Conservation (phyloP, 1,140 invertebrate genomes). For the Atta colombica region DNA sequence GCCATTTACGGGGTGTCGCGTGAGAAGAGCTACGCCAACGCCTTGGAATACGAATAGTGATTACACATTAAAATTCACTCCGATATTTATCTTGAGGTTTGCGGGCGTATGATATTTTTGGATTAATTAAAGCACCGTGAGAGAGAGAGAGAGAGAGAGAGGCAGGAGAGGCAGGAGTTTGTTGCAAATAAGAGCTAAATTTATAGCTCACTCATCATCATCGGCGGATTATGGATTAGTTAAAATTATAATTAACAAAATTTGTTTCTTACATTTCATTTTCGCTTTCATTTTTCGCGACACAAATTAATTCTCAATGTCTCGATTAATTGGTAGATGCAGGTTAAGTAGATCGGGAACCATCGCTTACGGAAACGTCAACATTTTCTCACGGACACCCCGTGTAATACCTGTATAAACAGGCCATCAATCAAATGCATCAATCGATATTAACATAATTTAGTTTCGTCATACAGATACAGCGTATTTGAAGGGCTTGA, state of each 20-base stretch:
- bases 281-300: background rate
- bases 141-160: too few species aligned
- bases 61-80: background rate
- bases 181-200: background rate
- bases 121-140: background rate
- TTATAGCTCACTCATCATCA: slow-evolving; percentile 5
- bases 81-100: background rate
- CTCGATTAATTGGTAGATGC: slow-evolving; percentile 23
- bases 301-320: too few species aligned
- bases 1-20: slow-evolving; percentile 19
- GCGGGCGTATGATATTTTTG: background rate
- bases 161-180: background rate
- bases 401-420: slow-evolving; percentile 45
- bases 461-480: background rate
- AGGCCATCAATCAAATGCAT: slow-evolving; percentile 56
- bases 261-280: background rate
- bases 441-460: slow-evolving; percentile 43
- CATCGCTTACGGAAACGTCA: background rate
- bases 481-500: background rate
- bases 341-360: background rate
- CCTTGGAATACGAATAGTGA: background rate
- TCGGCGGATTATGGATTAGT: background rate
- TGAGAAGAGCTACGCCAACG: background rate
- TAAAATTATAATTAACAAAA: background rate
- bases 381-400: slow-evolving; percentile 2